phyloP scores from a whole-genome alignment of 2,113 vertebrate species.

The Oryzias javanicus region DNA sequence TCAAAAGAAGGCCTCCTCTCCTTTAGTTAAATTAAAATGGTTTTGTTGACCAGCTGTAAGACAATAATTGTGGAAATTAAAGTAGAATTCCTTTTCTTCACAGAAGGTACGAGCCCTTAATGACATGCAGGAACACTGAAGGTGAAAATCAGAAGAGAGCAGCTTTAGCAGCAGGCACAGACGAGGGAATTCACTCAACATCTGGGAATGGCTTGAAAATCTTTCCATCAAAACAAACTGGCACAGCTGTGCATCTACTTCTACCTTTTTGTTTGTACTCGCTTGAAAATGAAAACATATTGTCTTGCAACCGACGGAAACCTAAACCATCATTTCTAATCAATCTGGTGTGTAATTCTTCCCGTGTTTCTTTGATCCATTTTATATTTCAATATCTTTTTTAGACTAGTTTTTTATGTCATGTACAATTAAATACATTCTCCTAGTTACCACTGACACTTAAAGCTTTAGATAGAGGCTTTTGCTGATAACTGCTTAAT shows the following conservation, averaged over 20 bases:
- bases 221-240: conserved; percentile 63
- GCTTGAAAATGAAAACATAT: conserved; percentile 65
- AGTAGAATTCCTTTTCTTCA: conserved; percentile 5
- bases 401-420: neutral
- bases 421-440: conserved; percentile 16
- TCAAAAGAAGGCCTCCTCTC: too few relatives aligned
- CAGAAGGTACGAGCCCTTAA: conserved; percentile 12
- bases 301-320: conserved; percentile 43
- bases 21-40: too few relatives aligned
- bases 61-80: neutral
- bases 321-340: conserved; percentile 37
- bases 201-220: conserved; percentile 54
- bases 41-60: neutral
- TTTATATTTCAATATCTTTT: conserved; percentile 17
- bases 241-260: conserved; percentile 57
- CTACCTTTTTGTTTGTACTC: conserved; percentile 49
- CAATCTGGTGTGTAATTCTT: conserved; percentile 28
- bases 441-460: neutral
- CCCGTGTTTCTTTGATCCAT: conserved; percentile 12
- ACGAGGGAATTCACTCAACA: conserved; percentile 49
- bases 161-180: conserved; percentile 19
- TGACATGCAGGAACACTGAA: conserved; percentile 15
- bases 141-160: conserved; percentile 13
- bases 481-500: conserved; percentile 26
- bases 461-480: neutral